Evolutionary conservation across 2,797 vertebrate species (phyloP).

Genomic region (Anguilla anguilla): DNA sequence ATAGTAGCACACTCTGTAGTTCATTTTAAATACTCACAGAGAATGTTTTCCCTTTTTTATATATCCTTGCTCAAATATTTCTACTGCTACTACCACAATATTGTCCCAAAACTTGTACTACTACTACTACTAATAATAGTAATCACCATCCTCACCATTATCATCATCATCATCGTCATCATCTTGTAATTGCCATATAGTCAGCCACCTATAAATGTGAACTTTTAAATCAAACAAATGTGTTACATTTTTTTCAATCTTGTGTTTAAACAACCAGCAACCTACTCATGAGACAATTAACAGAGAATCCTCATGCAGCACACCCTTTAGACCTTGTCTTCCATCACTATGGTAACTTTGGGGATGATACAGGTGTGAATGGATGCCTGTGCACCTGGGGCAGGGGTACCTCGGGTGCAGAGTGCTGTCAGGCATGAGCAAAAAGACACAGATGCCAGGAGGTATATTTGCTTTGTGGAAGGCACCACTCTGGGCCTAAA

Average conservation of each 20-base stretch:
- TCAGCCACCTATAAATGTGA: background rate
- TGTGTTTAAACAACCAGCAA: background rate
- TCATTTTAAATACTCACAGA: background rate
- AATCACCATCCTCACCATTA: background rate
- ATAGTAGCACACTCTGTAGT: background rate
- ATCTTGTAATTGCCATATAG: background rate
- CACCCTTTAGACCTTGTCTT: background rate
- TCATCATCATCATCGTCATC: background rate
- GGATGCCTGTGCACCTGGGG: background rate
- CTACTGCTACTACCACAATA: background rate
- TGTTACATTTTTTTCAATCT: background rate
- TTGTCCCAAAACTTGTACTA: background rate
- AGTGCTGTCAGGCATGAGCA: background rate
- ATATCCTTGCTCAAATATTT: background rate
- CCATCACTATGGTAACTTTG: background rate
- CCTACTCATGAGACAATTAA: background rate
- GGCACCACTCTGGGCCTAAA: constrained; percentile 12
- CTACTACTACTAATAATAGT: background rate
- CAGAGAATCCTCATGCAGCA: background rate
- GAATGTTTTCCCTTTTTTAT: background rate
- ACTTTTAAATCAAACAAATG: background rate
- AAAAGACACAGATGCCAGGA: background rate
- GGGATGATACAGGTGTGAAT: background rate
- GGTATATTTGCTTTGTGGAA: background rate
- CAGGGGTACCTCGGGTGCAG: no score